A percentile compares a stretch with the other conserved stretches of the same genome.
These are phyloP conservation scores for Drosophila niveifrons DNA, from an alignment of 2,888 invertebrate genomes.

Conservation along the genomic window DNA sequence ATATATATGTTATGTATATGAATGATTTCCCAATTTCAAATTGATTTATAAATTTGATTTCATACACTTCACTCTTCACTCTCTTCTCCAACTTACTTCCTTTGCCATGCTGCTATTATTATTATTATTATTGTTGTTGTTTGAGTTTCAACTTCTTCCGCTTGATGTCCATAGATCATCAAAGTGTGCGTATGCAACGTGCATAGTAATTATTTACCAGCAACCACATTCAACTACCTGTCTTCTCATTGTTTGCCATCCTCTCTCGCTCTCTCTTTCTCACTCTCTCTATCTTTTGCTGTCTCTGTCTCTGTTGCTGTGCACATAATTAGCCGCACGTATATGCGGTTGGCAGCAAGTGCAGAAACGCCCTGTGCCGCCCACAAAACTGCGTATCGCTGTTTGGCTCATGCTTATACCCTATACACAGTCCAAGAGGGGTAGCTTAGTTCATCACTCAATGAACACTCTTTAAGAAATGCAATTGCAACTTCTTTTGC, in stretches of 20 bases:
- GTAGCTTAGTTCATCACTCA: background rate
- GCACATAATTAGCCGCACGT: constrained; percentile 72
- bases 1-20: constrained; percentile 44
- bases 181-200: constrained; percentile 51
- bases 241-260: constrained; percentile 43
- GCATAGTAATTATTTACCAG: constrained; percentile 75
- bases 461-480: background rate
- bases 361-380: constrained; percentile 48
- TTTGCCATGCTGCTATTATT: background rate
- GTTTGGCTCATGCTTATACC: constrained; percentile 25
- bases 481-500: too few species aligned
- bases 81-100: background rate
- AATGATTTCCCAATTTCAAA: constrained; percentile 39
- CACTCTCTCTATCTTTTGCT: constrained; percentile 1
- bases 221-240: constrained; percentile 25
- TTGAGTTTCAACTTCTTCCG: constrained; percentile 45
- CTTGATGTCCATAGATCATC: constrained; percentile 50
- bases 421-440: background rate
- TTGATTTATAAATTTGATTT: constrained; percentile 21
- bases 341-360: constrained; percentile 43
- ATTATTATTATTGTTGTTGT: constrained; percentile 6
- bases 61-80: too few species aligned
- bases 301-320: constrained; percentile 9
- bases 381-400: constrained; percentile 43
- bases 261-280: constrained; percentile 14